phyloP scores from a whole-genome alignment of 2,888 invertebrate species.

The Schizotus pectinicornis region DNA sequence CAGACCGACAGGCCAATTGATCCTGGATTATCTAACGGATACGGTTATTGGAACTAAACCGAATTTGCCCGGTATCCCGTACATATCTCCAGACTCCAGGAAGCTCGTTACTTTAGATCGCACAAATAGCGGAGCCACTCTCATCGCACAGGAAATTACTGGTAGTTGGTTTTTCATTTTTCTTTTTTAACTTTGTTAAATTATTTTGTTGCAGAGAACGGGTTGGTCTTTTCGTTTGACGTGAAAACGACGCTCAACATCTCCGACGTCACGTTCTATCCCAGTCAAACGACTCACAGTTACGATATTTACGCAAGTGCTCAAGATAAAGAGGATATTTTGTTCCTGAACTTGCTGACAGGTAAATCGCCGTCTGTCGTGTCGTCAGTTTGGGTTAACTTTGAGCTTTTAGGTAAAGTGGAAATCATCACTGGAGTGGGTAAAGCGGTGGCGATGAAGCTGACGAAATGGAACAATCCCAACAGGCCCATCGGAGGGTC shows the following conservation, averaged over 20 bases:
- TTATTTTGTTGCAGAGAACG: conserved; percentile 60
- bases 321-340: conserved; percentile 73
- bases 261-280: conserved; percentile 75
- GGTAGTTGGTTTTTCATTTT: conserved; percentile 53
- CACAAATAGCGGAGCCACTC: conserved; percentile 63
- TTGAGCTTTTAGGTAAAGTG: conserved; percentile 66
- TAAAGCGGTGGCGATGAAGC: conserved; percentile 63
- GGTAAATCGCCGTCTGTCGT: conserved; percentile 55
- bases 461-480: conserved; percentile 69
- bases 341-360: conserved; percentile 72
- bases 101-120: conserved; percentile 72
- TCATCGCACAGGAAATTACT: conserved; percentile 70
- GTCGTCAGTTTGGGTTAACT: no score
- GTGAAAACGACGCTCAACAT: conserved; percentile 77
- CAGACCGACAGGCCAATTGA: conserved; percentile 69
- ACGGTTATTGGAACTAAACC: conserved; percentile 69
- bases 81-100: conserved; percentile 74
- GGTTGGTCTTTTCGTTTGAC: conserved; percentile 73
- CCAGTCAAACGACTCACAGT: conserved; percentile 72
- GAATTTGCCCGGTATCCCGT: conserved; percentile 68
- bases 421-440: conserved; percentile 78
- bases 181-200: conserved; percentile 19
- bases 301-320: conserved; percentile 78
- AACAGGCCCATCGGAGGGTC: conserved; percentile 72
- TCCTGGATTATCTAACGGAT: conserved; percentile 76